Conservation (phyloP, 2,113 vertebrate species). For the Colius striatus region DNA sequence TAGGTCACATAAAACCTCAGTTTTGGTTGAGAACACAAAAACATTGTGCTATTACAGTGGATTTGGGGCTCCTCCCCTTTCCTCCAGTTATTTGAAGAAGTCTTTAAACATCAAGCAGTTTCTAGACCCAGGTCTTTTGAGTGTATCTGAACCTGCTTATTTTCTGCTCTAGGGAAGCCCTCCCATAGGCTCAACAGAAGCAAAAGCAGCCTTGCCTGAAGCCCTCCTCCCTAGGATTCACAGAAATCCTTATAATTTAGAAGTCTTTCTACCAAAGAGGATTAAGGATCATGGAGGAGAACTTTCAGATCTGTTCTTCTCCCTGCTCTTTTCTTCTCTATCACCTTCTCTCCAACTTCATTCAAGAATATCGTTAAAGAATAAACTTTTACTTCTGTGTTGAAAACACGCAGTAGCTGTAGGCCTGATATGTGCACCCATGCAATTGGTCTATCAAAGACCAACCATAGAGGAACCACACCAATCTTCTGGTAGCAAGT, state of each 20-base stretch:
- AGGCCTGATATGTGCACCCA: neutral
- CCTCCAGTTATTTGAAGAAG: neutral
- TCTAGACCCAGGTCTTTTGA: neutral
- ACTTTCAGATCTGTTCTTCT: neutral
- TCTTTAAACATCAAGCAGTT: neutral
- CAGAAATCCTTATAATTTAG: neutral
- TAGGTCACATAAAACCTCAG: neutral
- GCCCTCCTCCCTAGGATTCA: neutral
- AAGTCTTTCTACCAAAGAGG: neutral
- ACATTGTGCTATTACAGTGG: neutral
- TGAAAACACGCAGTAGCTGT: neutral
- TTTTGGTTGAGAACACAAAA: neutral
- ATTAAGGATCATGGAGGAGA: neutral
- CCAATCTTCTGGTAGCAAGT: neutral
- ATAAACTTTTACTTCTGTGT: neutral
- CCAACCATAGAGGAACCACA: neutral
- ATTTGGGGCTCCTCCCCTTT: neutral
- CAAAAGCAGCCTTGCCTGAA: neutral
- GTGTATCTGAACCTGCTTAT: neutral
- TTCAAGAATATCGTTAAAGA: neutral
- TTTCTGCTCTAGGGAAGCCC: neutral
- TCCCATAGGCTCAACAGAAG: neutral
- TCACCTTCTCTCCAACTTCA: neutral
- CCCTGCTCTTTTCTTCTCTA: neutral
- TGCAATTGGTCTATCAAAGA: neutral